Evolutionary conservation across 2,797 vertebrate species (phyloP).

Genomic region (Spondyliosoma cantharus): DNA sequence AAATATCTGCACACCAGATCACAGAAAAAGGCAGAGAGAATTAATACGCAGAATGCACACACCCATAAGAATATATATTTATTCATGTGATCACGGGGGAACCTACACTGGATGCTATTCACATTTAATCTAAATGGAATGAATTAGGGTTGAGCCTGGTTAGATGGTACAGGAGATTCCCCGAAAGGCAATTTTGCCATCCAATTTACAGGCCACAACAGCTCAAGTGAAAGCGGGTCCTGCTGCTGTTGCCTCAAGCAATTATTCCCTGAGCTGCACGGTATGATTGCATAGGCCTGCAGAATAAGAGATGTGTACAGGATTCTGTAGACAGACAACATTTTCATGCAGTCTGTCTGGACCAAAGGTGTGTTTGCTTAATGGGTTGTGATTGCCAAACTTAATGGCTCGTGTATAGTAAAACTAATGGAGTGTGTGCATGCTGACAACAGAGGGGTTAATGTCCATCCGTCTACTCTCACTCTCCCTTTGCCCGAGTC

Average conservation of each 20-base stretch:
- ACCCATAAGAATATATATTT: constrained; percentile 50
- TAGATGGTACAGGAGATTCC: constrained; percentile 42
- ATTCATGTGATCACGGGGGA: constrained; percentile 57
- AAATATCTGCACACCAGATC: constrained; percentile 52
- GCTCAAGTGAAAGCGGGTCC: constrained; percentile 57
- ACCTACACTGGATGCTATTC: constrained; percentile 19
- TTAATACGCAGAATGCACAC: constrained; percentile 41
- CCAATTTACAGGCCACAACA: constrained; percentile 58
- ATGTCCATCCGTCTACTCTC: constrained; percentile 21
- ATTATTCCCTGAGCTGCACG: constrained; percentile 51
- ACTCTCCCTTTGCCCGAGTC: neutral
- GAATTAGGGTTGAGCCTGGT: constrained; percentile 34
- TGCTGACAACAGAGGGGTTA: constrained; percentile 14
- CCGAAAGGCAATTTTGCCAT: constrained; percentile 62
- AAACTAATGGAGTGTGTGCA: constrained; percentile 42
- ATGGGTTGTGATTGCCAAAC: constrained; percentile 46
- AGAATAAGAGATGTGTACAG: constrained; percentile 24
- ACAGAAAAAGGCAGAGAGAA: constrained; percentile 31
- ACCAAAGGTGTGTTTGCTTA: constrained; percentile 37
- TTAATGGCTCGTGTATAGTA: constrained; percentile 45
- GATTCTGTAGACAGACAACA: constrained; percentile 13
- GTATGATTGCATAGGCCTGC: constrained; percentile 46
- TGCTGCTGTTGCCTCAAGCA: constrained; percentile 46
- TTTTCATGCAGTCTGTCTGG: constrained; percentile 11
- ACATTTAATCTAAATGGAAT: constrained; percentile 54